Evolutionary conservation across 2,888 invertebrate species (phyloP).

Genomic region (Leptopilina drosophilae): DNA sequence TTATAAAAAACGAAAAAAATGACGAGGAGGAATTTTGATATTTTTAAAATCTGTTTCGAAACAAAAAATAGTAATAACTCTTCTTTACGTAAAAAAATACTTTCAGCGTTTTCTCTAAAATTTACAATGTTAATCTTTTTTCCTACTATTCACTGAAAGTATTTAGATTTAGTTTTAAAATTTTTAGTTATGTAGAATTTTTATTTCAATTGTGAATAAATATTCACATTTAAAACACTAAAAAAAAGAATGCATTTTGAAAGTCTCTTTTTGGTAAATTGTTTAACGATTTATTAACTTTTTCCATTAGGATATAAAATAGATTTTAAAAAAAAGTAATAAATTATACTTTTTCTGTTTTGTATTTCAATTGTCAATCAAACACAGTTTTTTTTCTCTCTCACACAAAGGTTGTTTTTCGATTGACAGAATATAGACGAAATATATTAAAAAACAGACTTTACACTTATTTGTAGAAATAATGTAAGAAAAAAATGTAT

Average conservation of each 20-base stretch:
- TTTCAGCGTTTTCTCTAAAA: neutral
- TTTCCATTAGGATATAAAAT: conserved; percentile 7
- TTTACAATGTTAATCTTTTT: neutral
- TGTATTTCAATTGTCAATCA: neutral
- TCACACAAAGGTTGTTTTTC: neutral
- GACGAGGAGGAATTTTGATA: conserved; percentile 2
- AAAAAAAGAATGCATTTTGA: conserved; percentile 17
- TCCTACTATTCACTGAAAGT: conserved; percentile 3
- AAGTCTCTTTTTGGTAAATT: neutral
- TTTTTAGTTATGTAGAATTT: conserved; percentile 9
- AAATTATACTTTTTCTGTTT: neutral
- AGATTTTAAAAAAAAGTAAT: conserved; percentile 12
- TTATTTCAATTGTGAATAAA: neutral
- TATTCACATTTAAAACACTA: neutral
- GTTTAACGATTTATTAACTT: conserved; percentile 14
- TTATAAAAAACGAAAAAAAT: neutral
- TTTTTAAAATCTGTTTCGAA: conserved; percentile 1
- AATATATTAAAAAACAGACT: conserved; percentile 1
- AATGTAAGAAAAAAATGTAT: conserved; percentile 34
- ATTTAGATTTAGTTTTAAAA: neutral
- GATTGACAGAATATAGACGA: neutral
- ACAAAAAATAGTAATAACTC: neutral
- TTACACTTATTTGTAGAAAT: conserved; percentile 26
- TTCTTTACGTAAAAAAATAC: conserved; percentile 21
- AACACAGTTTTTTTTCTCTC: neutral